A percentile compares a stretch with the other conserved stretches of the same genome.
phyloP scores from a whole-genome alignment of 2,113 vertebrate species.

The Phaethornis superciliosus region DNA sequence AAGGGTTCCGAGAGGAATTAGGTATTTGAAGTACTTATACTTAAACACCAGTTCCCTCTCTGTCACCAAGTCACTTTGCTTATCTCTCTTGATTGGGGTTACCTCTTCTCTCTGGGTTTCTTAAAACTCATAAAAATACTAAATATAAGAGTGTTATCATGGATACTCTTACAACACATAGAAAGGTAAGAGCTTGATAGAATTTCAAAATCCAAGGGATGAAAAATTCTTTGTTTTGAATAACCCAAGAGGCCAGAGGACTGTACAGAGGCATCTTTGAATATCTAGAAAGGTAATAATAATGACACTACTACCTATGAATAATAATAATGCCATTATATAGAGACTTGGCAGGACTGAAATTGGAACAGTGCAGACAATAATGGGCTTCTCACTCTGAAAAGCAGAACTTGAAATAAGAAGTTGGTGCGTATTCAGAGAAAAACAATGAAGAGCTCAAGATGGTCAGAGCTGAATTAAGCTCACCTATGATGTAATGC shows the following conservation, averaged over 20 bases:
- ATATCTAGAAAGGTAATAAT: neutral
- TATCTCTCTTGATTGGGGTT: neutral
- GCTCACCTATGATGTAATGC: neutral
- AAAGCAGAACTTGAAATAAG: neutral
- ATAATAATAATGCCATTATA: neutral
- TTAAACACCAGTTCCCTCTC: neutral
- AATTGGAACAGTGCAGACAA: neutral
- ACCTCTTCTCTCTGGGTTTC: neutral
- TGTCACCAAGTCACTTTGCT: neutral
- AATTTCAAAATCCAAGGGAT: neutral
- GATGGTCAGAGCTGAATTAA: neutral
- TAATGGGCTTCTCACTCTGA: neutral
- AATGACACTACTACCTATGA: neutral
- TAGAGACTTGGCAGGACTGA: neutral
- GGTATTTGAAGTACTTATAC: neutral
- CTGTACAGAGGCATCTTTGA: neutral
- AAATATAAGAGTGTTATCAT: neutral
- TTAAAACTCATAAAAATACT: neutral
- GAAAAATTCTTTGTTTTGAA: neutral
- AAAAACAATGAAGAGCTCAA: neutral
- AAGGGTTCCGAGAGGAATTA: neutral
- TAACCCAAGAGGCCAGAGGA: neutral
- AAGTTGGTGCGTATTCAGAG: constrained; percentile 3
- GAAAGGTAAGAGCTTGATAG: neutral
- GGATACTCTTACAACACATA: neutral